phyloP scores from a whole-genome alignment of 2,113 vertebrate genomes.

The Lynx canadensis region DNA sequence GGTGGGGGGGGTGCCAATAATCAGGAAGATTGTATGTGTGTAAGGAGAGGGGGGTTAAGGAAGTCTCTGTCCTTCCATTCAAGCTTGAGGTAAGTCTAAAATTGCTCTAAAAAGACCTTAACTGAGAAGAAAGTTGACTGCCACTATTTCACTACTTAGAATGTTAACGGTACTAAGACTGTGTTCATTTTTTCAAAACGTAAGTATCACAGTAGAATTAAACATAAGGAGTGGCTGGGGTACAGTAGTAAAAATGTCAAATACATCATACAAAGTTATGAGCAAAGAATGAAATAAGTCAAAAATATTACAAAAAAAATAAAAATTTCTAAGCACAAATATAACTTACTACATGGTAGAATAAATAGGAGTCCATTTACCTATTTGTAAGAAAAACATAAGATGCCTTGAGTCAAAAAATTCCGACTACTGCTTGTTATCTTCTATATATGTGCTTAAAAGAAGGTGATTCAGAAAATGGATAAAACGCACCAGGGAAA shows the following conservation, averaged over 20 bases:
- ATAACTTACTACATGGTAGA: neutral
- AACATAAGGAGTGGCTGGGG: neutral
- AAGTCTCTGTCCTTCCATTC: neutral
- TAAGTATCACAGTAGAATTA: neutral
- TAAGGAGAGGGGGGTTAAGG: neutral
- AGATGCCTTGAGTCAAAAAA: neutral
- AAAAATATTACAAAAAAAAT: neutral
- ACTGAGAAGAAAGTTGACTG: neutral
- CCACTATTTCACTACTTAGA: neutral
- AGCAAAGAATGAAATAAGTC: neutral
- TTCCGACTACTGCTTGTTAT: neutral
- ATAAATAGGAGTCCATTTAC: neutral
- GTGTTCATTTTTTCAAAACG: neutral
- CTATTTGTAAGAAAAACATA: neutral
- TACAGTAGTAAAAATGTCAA: neutral
- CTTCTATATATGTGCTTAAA: neutral
- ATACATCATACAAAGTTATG: neutral
- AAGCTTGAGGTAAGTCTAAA: neutral
- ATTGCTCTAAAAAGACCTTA: neutral
- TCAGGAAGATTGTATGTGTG: neutral
- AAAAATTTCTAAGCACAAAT: neutral
- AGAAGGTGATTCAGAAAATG: neutral
- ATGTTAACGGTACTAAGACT: neutral
- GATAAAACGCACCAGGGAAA: neutral
- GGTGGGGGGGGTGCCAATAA: no score